Base-by-base conservation (phyloP, 2,888 invertebrate species). In the Caenorhabditis afra region DNA sequence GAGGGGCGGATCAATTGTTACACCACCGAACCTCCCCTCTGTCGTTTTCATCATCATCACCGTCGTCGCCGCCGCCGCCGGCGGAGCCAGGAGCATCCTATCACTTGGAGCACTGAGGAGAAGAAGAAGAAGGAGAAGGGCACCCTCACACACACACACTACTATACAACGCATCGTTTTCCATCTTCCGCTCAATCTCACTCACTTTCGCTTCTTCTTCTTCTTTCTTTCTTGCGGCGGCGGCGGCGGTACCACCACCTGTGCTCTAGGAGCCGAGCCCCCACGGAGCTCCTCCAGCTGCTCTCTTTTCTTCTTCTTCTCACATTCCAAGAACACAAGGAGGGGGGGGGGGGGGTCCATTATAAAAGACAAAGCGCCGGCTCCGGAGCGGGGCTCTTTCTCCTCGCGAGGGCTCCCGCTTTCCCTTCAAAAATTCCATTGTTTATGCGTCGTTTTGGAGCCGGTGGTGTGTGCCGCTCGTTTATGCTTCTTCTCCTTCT, bases 351-450 rank as follows among this genome's bases (percentile, higher is more conserved):
- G 18, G 45, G 20, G 39, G 52, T 37, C 55, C 55, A 66, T 66
- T 66, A 66, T 66, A 66, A 66, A 66, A 66, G 64, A 44, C 37
- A 65, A 52, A 45, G 41, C 29, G 7, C n/a, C n/a, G n/a, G n/a
- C n/a, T n/a, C n/a, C n/a, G n/a, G n/a, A n/a, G n/a, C n/a, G n/a
- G n/a, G n/a, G n/a, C n/a, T n/a, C n/a, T n/a, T n/a, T n/a, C n/a
- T n/a, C n/a, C n/a, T n/a, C n/a, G n/a, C n/a, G n/a, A n/a, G n/a
- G n/a, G n/a, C 29, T 7, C 29, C 7, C 29, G 29, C 29, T 29
- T 29, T 29, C 7, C 29, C 29, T 29, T 23, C 11, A 49, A 16
- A 45, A 49, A 18, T 52, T 52, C 35, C 35, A 22, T 35, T 20
- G 20, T n/a, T 50, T 50, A 23, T 14, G 10, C 18, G 18, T 45